These are phyloP conservation scores for Terrapene triunguis DNA, from an alignment of 2,113 vertebrate genomes.

Conservation along the genomic window DNA sequence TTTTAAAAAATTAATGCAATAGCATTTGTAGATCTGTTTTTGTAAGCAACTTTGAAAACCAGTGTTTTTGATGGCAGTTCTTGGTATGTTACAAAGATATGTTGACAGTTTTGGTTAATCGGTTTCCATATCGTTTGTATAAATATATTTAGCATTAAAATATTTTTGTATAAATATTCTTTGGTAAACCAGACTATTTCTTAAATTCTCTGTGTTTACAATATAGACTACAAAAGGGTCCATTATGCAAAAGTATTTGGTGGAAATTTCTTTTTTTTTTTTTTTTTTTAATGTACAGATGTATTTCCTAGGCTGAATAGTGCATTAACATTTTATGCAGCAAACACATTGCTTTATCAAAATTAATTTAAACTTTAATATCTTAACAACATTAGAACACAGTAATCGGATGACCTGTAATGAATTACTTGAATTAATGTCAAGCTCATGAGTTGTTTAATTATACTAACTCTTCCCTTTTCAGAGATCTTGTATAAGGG, in stretches of 20 bases:
- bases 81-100: constrained; percentile 28
- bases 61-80: neutral
- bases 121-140: neutral
- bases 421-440: neutral
- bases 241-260: constrained; percentile 28
- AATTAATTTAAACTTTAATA: neutral
- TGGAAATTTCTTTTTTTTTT: constrained; percentile 36
- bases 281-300: neutral
- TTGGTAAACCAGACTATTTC: neutral
- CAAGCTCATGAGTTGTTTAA: neutral
- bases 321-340: neutral
- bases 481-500: neutral
- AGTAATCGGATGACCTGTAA: constrained; percentile 14
- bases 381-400: constrained; percentile 61
- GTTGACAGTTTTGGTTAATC: neutral
- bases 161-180: constrained; percentile 27
- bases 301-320: constrained; percentile 26
- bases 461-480: neutral
- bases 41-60: constrained; percentile 19
- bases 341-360: neutral
- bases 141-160: neutral
- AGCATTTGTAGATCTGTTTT: constrained; percentile 35
- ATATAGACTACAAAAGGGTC: constrained; percentile 26
- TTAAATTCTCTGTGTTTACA: neutral
- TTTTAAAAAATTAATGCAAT: neutral